A percentile compares a stretch with the other conserved stretches of the same genome.
Conservation (phyloP, 2,113 vertebrate genomes). For the Clarias magur region DNA sequence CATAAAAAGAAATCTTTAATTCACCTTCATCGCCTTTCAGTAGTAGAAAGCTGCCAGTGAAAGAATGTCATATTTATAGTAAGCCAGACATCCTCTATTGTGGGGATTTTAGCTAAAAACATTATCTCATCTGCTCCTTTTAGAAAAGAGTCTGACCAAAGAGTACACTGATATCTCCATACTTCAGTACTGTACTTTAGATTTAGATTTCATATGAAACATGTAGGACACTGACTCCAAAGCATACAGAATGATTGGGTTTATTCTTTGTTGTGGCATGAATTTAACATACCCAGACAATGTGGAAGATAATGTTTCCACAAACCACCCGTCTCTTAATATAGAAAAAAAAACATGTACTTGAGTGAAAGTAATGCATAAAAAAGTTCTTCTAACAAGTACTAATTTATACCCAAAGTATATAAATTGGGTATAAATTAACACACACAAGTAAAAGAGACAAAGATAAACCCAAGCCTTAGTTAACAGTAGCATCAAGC, state of each 20-base stretch:
- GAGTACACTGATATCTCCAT: not conserved
- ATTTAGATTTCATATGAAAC: not conserved
- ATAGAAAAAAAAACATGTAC: not conserved
- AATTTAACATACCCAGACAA: constrained; percentile 45
- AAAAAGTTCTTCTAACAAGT: not conserved
- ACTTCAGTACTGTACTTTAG: not conserved
- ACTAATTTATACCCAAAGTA: not conserved
- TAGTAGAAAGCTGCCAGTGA: constrained; percentile 10
- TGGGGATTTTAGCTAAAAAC: constrained; percentile 18
- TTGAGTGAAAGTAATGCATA: not conserved
- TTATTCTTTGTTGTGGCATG: constrained; percentile 57
- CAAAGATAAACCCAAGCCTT: not conserved
- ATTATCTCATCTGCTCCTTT: not conserved
- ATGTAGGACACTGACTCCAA: constrained; percentile 51
- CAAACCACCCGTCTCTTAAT: not conserved
- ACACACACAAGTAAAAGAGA: not conserved
- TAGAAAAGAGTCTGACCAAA: constrained; percentile 14
- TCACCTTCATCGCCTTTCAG: not conserved
- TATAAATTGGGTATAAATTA: not conserved
- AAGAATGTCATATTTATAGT: constrained; percentile 26
- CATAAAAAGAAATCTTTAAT: not conserved
- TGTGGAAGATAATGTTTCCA: constrained; percentile 5
- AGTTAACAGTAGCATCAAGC: not conserved
- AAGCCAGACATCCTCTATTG: not conserved
- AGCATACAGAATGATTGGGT: constrained; percentile 43